phyloP scores from a whole-genome alignment of 92 coral and sea anemone species.

The Actinernus sp. region DNA sequence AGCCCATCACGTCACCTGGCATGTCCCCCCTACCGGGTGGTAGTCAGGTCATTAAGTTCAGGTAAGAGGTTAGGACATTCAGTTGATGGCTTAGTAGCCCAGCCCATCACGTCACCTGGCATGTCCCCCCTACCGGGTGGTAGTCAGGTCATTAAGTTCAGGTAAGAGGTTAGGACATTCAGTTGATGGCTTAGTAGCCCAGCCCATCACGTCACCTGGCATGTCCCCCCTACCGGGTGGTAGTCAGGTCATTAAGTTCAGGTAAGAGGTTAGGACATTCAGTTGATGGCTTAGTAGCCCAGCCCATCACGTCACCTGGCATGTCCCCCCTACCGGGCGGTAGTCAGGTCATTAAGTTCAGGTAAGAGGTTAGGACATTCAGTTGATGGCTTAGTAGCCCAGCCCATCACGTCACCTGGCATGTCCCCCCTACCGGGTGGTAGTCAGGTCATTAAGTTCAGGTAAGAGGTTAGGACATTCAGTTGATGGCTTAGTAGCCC shows the following conservation, averaged over 20 bases:
- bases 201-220: no score
- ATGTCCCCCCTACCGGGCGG: constrained; percentile 44
- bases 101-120: no score
- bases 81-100: not conserved
- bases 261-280: not conserved
- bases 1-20: no score
- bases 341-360: constrained; percentile 31
- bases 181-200: not conserved
- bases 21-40: constrained; percentile 44
- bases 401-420: constrained; percentile 18
- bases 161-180: not conserved
- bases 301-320: no score
- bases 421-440: constrained; percentile 43
- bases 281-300: not conserved
- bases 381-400: constrained; percentile 12
- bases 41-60: constrained; percentile 31
- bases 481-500: not conserved
- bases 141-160: constrained; percentile 31
- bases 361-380: no score
- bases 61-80: not conserved
- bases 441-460: constrained; percentile 31
- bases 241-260: constrained; percentile 31
- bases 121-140: constrained; percentile 44
- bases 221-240: constrained; percentile 44
- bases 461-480: not conserved